Evolutionary conservation across 2,113 vertebrate species (phyloP).

Genomic region (Columbina picui): DNA sequence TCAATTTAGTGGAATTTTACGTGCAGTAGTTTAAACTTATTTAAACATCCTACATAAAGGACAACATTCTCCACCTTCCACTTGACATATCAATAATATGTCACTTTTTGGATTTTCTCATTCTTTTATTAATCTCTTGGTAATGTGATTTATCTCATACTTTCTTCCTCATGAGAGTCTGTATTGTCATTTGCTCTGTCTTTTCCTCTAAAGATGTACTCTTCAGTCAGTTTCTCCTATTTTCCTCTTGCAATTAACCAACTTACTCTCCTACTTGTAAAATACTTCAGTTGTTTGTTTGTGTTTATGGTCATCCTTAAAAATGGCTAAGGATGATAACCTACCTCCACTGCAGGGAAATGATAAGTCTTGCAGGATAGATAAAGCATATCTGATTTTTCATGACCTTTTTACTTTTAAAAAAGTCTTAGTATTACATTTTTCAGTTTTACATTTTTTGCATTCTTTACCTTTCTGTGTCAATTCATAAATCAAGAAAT

Average conservation of each 20-base stretch:
- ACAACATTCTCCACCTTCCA: neutral
- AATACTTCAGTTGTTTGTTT: neutral
- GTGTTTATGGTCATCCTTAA: neutral
- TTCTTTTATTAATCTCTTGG: neutral
- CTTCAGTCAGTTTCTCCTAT: neutral
- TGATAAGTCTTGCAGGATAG: neutral
- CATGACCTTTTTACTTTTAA: neutral
- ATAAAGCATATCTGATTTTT: neutral
- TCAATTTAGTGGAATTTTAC: neutral
- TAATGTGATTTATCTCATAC: neutral
- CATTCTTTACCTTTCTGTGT: neutral
- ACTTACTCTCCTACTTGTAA: neutral
- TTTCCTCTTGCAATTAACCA: neutral
- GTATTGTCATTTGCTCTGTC: neutral
- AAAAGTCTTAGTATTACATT: neutral
- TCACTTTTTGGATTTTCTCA: neutral
- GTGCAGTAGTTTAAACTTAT: neutral
- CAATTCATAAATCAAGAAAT: neutral
- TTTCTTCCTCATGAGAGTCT: neutral
- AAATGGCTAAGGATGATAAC: neutral
- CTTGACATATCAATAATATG: neutral
- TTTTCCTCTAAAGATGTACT: neutral
- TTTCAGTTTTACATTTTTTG: neutral
- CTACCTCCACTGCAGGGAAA: neutral
- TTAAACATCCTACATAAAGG: neutral